These are phyloP conservation scores for Melanchra persicariae DNA, from an alignment of 2,888 invertebrate genomes.

Conservation along the genomic window DNA sequence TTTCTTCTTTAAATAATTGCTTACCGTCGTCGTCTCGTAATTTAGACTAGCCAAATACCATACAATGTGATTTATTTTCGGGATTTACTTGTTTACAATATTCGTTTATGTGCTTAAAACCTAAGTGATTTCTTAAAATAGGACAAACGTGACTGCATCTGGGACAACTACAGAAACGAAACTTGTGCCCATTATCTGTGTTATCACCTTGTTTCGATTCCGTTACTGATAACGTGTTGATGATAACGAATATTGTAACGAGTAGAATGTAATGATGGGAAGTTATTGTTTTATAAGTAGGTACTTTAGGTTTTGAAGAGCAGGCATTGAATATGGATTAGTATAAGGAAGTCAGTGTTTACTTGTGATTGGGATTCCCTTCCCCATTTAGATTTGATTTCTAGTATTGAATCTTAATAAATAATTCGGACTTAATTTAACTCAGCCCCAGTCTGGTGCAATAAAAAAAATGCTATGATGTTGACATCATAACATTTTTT, in stretches of 20 bases:
- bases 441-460: too few species aligned
- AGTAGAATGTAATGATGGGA: conserved; percentile 19
- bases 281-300: conserved; percentile 7
- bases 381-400: neutral
- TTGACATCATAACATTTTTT: neutral
- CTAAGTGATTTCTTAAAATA: conserved; percentile 6
- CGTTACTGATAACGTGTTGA: conserved; percentile 37
- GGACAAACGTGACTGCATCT: conserved; percentile 22
- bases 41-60: neutral
- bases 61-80: neutral
- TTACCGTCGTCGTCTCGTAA: neutral
- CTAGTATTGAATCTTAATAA: too few species aligned
- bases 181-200: conserved; percentile 25
- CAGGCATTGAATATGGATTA: neutral
- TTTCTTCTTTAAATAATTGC: neutral
- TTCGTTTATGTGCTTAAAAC: neutral
- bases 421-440: too few species aligned
- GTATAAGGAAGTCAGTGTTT: neutral
- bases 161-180: conserved; percentile 28
- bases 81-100: neutral
- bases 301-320: neutral
- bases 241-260: conserved; percentile 45
- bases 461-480: too few species aligned
- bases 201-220: conserved; percentile 53
- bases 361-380: neutral